Percentiles rank a stretch among this genome's conserved stretches.
These are phyloP conservation scores for Aradus depressus DNA, from an alignment of 2,888 invertebrate genomes.

Conservation along the genomic window DNA sequence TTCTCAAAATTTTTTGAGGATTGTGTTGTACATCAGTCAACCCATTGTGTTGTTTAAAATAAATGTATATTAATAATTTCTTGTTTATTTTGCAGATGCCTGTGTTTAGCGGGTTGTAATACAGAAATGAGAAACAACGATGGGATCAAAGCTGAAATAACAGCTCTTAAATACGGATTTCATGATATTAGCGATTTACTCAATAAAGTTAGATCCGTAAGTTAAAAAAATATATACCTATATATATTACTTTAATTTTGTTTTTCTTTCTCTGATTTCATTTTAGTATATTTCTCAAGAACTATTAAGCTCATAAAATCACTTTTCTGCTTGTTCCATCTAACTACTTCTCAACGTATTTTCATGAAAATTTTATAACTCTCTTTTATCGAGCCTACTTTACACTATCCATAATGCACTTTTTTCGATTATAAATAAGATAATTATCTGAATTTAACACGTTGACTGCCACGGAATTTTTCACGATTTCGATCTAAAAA, in stretches of 20 bases:
- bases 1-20: background rate
- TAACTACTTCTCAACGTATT: no score
- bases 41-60: background rate
- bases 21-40: background rate
- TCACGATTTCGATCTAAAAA: no score
- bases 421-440: no score
- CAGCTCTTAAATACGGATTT: slow-evolving; percentile 62
- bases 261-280: background rate
- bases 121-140: slow-evolving; percentile 54
- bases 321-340: no score
- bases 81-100: slow-evolving; percentile 39
- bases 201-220: slow-evolving; percentile 50
- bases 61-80: background rate
- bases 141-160: slow-evolving; percentile 61
- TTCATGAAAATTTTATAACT: no score
- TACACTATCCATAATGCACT: no score
- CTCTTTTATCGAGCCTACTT: no score
- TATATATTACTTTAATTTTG: slow-evolving; percentile 17
- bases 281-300: no score
- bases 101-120: slow-evolving; percentile 59
- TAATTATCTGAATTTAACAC: no score
- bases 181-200: slow-evolving; percentile 55
- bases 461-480: no score
- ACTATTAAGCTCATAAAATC: no score
- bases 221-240: slow-evolving; percentile 36